Evolutionary conservation across 2,113 vertebrate species (phyloP).

Genomic region (Lamprologus callipterus): DNA sequence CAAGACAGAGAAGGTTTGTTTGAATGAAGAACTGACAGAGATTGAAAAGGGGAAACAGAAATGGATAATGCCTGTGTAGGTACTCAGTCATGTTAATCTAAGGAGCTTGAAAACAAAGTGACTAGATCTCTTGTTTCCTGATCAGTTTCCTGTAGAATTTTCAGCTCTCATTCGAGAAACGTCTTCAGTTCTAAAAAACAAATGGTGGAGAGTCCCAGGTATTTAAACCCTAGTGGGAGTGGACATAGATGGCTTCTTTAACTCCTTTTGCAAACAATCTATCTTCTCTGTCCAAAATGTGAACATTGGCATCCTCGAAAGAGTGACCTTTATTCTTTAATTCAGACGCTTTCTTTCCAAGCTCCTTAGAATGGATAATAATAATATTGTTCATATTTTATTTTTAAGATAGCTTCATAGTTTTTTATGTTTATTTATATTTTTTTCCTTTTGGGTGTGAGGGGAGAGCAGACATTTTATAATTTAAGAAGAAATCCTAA

Average conservation of each 20-base stretch:
- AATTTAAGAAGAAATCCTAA: background rate
- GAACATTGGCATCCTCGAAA: background rate
- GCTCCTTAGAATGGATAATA: background rate
- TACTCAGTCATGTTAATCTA: background rate
- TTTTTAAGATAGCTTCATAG: background rate
- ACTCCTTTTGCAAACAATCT: background rate
- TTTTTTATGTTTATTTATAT: background rate
- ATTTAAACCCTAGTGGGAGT: background rate
- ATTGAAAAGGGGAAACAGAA: background rate
- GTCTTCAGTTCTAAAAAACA: background rate
- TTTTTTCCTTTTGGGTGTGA: background rate
- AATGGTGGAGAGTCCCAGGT: background rate
- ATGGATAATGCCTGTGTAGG: background rate
- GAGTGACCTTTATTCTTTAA: background rate
- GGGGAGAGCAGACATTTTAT: background rate
- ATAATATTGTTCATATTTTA: background rate
- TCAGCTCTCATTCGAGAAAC: background rate
- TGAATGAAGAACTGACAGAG: background rate
- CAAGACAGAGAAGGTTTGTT: background rate
- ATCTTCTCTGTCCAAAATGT: background rate
- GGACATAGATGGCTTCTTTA: background rate
- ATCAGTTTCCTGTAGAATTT: background rate
- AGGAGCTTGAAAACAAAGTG: background rate
- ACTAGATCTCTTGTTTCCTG: too few species aligned
- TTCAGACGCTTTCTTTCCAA: background rate